phyloP scores from a whole-genome alignment of 1,140 invertebrate species.

The Drosophila albomicans region DNA sequence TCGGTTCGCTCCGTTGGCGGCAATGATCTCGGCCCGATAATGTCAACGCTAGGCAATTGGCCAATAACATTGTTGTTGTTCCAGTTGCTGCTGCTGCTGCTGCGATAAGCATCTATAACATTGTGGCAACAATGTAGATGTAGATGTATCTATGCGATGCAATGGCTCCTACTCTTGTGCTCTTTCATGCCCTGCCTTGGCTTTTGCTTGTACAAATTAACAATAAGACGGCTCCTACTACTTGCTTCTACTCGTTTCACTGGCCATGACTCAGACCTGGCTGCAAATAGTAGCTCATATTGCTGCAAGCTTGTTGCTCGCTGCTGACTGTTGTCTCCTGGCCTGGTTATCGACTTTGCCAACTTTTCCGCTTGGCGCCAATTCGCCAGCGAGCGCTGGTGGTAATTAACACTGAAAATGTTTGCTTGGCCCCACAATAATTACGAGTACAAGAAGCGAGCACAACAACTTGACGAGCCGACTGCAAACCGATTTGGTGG shows the following conservation, averaged over 20 bases:
- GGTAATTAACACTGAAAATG: conserved; percentile 75
- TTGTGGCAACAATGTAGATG: conserved; percentile 77
- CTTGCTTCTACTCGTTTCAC: background rate
- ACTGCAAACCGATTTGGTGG: conserved; percentile 30
- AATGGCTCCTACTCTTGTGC: conserved; percentile 18
- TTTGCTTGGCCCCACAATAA: conserved; percentile 28
- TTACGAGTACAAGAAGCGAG: conserved; percentile 12
- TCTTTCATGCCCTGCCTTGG: conserved; percentile 1
- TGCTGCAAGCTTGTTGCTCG: conserved; percentile 40
- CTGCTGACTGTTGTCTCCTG: conserved; percentile 21
- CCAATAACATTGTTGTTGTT: conserved; percentile 80
- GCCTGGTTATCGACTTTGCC: conserved; percentile 20
- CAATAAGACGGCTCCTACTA: conserved; percentile 62
- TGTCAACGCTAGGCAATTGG: conserved; percentile 83
- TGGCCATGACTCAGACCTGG: conserved; percentile 43
- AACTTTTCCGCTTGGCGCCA: conserved; percentile 63
- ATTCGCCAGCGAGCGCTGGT: conserved; percentile 32
- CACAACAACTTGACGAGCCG: conserved; percentile 25
- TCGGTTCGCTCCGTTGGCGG: conserved; percentile 60
- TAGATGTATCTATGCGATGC: conserved; percentile 60
- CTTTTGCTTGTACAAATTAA: conserved; percentile 72
- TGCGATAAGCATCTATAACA: conserved; percentile 77
- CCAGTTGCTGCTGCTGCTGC: conserved; percentile 22
- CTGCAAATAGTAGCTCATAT: conserved; percentile 58
- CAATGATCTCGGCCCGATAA: conserved; percentile 74